Evolutionary conservation across 2,888 invertebrate species (phyloP).

Genomic region (Adela reaumurella): DNA sequence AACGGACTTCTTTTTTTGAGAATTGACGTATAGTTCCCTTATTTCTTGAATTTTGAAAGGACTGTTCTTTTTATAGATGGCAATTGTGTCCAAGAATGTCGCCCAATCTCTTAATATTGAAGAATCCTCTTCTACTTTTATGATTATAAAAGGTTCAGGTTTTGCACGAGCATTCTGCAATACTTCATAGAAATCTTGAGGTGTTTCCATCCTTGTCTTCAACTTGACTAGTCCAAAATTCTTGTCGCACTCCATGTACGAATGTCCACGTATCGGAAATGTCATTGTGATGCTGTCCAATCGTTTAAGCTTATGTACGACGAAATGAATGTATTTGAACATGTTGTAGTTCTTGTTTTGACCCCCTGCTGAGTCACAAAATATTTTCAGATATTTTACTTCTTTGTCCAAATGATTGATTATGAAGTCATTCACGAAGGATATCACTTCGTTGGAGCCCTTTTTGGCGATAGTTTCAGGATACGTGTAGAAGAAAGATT

Average conservation of each 20-base stretch:
- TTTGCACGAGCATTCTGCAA: no score
- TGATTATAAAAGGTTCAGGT: no score
- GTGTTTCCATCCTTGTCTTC: constrained; percentile 9
- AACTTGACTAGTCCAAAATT: constrained; percentile 12
- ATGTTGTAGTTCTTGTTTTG: constrained; percentile 10
- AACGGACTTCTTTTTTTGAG: no score
- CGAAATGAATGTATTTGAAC: constrained; percentile 9
- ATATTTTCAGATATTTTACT: constrained; percentile 7
- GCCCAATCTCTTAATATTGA: no score
- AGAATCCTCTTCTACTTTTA: no score
- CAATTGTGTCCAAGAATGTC: no score
- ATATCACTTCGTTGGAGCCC: constrained; percentile 15
- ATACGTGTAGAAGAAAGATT: constrained; percentile 14
- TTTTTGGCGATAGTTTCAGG: constrained; percentile 14
- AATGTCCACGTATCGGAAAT: constrained; percentile 11
- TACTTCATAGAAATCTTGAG: no score
- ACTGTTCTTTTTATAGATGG: no score
- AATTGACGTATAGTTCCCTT: no score
- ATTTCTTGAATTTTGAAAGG: no score
- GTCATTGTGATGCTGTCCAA: constrained; percentile 7
- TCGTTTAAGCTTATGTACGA: constrained; percentile 9
- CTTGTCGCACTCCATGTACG: constrained; percentile 11
- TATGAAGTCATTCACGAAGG: constrained; percentile 11
- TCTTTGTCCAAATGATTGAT: constrained; percentile 9
- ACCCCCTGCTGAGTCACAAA: no score